Evolutionary conservation across 2,888 invertebrate genomes (phyloP), one percentile per base, ranked within the genome.

Genomic region (Lagria hirta): DNA sequence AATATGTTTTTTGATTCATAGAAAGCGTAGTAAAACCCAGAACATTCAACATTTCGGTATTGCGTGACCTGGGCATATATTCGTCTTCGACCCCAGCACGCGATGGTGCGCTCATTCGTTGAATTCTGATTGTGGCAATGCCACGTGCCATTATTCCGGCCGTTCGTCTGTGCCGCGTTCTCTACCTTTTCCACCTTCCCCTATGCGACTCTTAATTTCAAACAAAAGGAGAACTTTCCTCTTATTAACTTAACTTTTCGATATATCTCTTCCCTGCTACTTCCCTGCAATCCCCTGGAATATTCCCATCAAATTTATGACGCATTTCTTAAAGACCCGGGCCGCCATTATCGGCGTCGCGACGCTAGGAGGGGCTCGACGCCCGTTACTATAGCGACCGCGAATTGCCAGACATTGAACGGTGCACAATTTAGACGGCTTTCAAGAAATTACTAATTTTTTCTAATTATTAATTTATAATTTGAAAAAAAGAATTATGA

Each of bases 91-190:
- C 58, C 56, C 56, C 51, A 59, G 61, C 66, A 64, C 66, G 66
- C 66, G 63, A 66, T 64, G 59, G 60, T 36, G 57, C 62, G 62
- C 61, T 61, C 62, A 54, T 62, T 64, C 63, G 61, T 59, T 61
- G 63, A 64, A 65, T 66, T 65, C 62, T 64, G 66, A 66, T 66
- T 66, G 65, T 62, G 64, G 62, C 45, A 60, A 60, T 57, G 61
- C 61, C 63, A 62, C 65, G 65, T 64, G 64, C 64, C 65, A 61
- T 59, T 64, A 60, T 65, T 64, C 60, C 59, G 53, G 49, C 35
- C 36, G 7, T 24, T 36, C 44, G 32, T 24, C 20, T 27, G 28
- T 40, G 32, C 15, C 24, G 30, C 16, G 11, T 14, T 22, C 30
- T 18, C 15, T 15, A 20, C 35, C 12, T 32, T 30, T 34, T 24